Evolutionary conservation across 1,140 invertebrate genomes (phyloP), one percentile per base, ranked within the genome.

Genomic region (Nymphalis io): DNA sequence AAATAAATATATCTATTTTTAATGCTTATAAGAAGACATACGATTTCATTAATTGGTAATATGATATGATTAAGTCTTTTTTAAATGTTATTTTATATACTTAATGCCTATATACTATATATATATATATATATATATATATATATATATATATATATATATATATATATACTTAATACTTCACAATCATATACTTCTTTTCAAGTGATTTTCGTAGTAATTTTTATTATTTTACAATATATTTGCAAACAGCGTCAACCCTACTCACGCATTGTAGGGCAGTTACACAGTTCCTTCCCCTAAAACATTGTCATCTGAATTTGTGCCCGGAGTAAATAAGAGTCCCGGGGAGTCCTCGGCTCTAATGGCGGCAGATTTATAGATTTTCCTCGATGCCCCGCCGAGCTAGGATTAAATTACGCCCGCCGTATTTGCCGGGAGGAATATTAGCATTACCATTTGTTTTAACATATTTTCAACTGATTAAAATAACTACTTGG

Each of bases 281-380:
- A 88, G 83, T 89, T 83, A 85, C 81, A 84, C 85, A 82, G 82
- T 82, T 84, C 84, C 85, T 89, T 89, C 87, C 87, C 89, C 89
- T 89, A 91, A 89, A 89, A 91, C 89, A 91, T 91, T 91, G 89
- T 91, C 89, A 91, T 91, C 89, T 89, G 87, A 91, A 91, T 91
- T 91, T 86, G 87, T 88, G 89, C 87, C 79, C 87, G 87, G 82
- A 89, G 89, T 91, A 91, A 91, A 91, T 91, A 91, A 89, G 89
- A 89, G 84, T 89, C 86, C 84, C 78, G 87, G 87, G 85, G 86
- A 89, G 86, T 84, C 79, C 80, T 78, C 69, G 73, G 75, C 75
- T 84, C 81, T 91, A 91, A 91, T 91, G 89, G 89, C 86, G 89
- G 87, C 86, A 91, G 89, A 91, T 91, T 91, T 91, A 91, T 91